Percentiles rank a stretch among this genome's conserved stretches.
Evolutionary conservation across 2,888 invertebrate genomes (phyloP).

Genomic region (Ichneumon xanthorius): DNA sequence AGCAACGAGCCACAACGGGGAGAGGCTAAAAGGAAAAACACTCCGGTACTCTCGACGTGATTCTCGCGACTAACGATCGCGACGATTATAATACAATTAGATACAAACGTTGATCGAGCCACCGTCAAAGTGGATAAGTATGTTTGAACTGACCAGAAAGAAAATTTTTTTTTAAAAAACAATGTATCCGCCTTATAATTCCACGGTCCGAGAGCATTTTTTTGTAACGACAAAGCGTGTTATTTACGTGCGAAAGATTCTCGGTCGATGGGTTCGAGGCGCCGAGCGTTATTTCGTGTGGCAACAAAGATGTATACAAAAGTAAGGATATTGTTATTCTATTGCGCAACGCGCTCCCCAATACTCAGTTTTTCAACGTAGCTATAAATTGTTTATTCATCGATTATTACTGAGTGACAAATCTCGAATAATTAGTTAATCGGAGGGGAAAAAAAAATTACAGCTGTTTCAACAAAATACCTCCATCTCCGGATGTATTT

Average conservation of each 20-base stretch:
- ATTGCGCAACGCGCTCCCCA: background rate
- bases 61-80: constrained; percentile 1
- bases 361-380: background rate
- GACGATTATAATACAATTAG: background rate
- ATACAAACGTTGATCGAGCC: background rate
- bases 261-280: background rate
- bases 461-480: constrained; percentile 46
- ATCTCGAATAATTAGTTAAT: background rate
- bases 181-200: constrained; percentile 14
- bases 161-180: no score
- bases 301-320: background rate
- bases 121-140: background rate
- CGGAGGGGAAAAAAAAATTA: background rate
- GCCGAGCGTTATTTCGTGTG: background rate
- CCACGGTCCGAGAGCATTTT: background rate
- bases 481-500: constrained; percentile 19
- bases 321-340: background rate
- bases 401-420: background rate
- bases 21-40: background rate
- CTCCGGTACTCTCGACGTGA: background rate
- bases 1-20: constrained; percentile 11
- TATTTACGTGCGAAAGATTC: background rate
- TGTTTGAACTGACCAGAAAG: background rate
- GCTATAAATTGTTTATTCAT: background rate
- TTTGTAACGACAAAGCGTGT: background rate